phyloP scores from a whole-genome alignment of 1,140 invertebrate genomes.

The Yoshiicerus persimilis region DNA sequence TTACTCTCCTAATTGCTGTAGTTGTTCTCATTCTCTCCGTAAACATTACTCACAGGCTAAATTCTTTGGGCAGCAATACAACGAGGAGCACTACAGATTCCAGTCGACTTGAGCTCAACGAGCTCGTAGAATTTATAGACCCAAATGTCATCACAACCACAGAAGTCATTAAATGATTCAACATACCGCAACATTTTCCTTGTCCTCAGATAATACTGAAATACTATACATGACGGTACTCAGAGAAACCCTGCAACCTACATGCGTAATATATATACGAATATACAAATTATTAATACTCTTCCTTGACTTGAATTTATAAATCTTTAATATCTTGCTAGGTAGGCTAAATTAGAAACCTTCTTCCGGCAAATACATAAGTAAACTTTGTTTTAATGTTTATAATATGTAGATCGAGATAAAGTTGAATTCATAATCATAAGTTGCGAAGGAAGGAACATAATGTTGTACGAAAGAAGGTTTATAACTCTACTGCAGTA shows the following conservation, averaged over 20 bases:
- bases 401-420: neutral
- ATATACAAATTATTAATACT: neutral
- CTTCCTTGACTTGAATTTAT: neutral
- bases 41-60: neutral
- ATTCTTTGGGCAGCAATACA: neutral
- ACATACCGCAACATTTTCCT: neutral
- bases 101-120: neutral
- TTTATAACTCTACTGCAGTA: no score
- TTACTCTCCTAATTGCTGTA: constrained; percentile 21
- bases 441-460: no score
- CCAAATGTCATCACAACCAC: neutral
- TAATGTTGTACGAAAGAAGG: no score
- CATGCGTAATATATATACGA: neutral
- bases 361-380: neutral
- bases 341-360: neutral
- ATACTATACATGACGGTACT: neutral
- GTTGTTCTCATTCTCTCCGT: constrained; percentile 32
- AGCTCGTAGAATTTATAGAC: neutral
- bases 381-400: neutral
- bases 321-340: neutral
- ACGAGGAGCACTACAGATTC: neutral
- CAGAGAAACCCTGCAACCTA: neutral
- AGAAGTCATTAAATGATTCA: neutral
- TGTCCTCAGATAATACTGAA: neutral
- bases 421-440: no score